A percentile compares a stretch with the other conserved stretches of the same genome.
These are phyloP conservation scores for Drosophila repletoides DNA, from an alignment of 1,140 invertebrate genomes.

Conservation along the genomic window DNA sequence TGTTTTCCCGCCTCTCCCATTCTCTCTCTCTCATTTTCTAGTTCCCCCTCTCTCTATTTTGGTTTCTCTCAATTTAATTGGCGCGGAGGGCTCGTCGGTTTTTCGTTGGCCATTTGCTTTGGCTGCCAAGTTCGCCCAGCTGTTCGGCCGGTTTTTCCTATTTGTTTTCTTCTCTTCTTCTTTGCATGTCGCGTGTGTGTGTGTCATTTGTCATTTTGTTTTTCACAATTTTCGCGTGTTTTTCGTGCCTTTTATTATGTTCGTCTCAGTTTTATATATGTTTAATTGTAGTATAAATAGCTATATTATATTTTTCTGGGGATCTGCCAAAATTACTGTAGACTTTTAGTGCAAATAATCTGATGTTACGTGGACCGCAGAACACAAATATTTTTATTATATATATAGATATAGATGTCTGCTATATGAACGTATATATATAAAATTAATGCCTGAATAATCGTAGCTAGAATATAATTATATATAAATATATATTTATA, in stretches of 20 bases:
- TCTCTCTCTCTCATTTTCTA: background rate
- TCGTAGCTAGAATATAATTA: too few relatives aligned
- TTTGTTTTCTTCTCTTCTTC: constrained; percentile 12
- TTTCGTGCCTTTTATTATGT: constrained; percentile 2
- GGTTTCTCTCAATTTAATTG: background rate
- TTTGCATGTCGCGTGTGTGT: constrained; percentile 22
- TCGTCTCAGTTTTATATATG: constrained; percentile 8
- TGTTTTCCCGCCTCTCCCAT: background rate
- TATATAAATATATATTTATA: too few relatives aligned
- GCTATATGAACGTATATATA: background rate
- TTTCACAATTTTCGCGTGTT: constrained; percentile 27
- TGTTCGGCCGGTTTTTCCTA: constrained; percentile 51
- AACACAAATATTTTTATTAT: constrained; percentile 17
- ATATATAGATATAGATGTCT: constrained; percentile 5
- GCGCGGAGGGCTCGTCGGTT: constrained; percentile 36
- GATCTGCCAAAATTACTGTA: constrained; percentile 44
- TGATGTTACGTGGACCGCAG: constrained; percentile 24
- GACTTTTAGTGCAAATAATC: constrained; percentile 20
- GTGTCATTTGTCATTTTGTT: constrained; percentile 35
- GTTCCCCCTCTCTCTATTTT: constrained; percentile 2
- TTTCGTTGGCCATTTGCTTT: constrained; percentile 44
- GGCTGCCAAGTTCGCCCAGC: constrained; percentile 47
- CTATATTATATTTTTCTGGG: constrained; percentile 36
- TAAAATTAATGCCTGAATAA: too few relatives aligned
- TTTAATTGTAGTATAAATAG: constrained; percentile 45